Conservation (phyloP, 2,113 vertebrate species). For the Sinocyclocheilus anshuiensis region DNA sequence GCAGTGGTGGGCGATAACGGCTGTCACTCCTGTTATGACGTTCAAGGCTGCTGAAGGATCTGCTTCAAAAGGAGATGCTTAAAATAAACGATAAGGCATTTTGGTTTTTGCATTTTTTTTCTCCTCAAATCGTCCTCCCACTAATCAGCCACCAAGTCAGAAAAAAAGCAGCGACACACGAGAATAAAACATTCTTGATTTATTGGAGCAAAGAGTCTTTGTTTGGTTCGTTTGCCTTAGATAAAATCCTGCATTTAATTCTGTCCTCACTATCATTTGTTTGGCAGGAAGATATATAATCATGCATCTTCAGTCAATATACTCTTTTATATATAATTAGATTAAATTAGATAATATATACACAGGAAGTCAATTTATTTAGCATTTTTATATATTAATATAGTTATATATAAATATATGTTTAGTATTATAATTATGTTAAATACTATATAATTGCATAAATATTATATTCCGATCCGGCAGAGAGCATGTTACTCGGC, state of each 20-base stretch:
- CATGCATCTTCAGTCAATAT: neutral
- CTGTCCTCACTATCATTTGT: neutral
- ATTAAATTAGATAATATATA: too few species aligned
- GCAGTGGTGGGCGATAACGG: neutral
- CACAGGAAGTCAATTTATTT: too few species aligned
- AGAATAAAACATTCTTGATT: conserved; percentile 44
- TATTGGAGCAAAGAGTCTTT: neutral
- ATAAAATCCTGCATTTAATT: neutral
- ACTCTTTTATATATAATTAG: neutral
- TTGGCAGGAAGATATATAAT: neutral
- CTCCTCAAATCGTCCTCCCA: conserved; percentile 21
- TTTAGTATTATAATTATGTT: neutral
- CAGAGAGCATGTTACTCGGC: too few species aligned
- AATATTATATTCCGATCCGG: too few species aligned
- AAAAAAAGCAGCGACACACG: conserved; percentile 37
- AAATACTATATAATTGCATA: too few species aligned
- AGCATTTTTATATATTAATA: neutral
- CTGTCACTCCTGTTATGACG: conserved; percentile 31
- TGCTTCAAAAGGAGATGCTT: conserved; percentile 41
- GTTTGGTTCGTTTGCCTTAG: neutral
- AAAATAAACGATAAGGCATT: conserved; percentile 47
- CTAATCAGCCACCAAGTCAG: conserved; percentile 42
- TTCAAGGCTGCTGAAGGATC: conserved; percentile 11
- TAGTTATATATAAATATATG: neutral
- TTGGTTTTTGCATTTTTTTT: neutral